phyloP scores from a whole-genome alignment of 2,797 vertebrate genomes.

The Enteromius radiatus region DNA sequence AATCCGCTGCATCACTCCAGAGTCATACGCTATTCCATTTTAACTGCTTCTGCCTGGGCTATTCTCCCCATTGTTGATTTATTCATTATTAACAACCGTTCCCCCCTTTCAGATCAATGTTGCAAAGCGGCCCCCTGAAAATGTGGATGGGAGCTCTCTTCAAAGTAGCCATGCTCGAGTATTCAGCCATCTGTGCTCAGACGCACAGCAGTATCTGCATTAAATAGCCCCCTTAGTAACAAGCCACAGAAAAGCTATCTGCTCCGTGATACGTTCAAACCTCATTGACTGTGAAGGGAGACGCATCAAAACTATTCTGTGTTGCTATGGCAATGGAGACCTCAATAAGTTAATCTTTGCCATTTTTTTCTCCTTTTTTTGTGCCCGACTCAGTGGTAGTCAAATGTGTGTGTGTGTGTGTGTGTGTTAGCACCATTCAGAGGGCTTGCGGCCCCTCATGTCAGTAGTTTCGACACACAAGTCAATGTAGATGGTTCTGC shows the following conservation, averaged over 20 bases:
- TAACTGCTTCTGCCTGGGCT: conserved; percentile 78
- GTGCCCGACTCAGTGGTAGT: conserved; percentile 71
- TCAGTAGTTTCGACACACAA: conserved; percentile 36
- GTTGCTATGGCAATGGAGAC: conserved; percentile 85
- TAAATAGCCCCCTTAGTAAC: conserved; percentile 83
- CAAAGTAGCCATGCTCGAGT: conserved; percentile 72
- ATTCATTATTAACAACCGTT: conserved; percentile 79
- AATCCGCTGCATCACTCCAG: conserved; percentile 76
- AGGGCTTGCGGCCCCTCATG: conserved; percentile 7
- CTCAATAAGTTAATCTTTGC: conserved; percentile 83
- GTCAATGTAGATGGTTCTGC: conserved; percentile 28
- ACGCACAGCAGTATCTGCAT: conserved; percentile 63
- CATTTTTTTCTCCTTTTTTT: conserved; percentile 65
- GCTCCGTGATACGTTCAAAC: conserved; percentile 81
- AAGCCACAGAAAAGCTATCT: conserved; percentile 81
- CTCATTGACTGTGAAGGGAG: conserved; percentile 81
- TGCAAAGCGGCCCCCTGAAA: conserved; percentile 70
- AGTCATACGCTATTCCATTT: conserved; percentile 77
- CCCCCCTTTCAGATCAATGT: conserved; percentile 82
- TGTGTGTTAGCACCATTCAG: conserved; percentile 18
- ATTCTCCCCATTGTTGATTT: conserved; percentile 81
- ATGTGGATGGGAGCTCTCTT: conserved; percentile 81
- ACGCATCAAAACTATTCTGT: conserved; percentile 83
- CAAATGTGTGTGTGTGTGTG: conserved; percentile 50
- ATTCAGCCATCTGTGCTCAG: conserved; percentile 80